A percentile compares a stretch with the other conserved stretches of the same genome.
These are phyloP conservation scores for Falco columbarius DNA, from an alignment of 2,797 vertebrate genomes.

Conservation along the genomic window DNA sequence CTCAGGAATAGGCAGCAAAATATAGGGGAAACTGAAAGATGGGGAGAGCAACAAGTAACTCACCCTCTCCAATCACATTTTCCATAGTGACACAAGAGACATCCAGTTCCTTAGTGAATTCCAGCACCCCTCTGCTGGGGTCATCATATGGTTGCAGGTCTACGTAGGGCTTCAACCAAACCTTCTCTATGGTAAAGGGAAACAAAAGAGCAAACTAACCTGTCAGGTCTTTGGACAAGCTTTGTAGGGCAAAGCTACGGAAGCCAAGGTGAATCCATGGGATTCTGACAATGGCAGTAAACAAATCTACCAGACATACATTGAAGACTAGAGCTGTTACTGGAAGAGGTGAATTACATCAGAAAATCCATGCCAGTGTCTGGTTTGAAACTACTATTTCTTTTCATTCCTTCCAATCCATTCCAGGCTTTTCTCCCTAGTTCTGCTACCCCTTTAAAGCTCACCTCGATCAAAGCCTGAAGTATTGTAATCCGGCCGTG, in stretches of 20 bases:
- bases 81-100: slow-evolving; percentile 73
- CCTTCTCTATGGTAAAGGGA: slow-evolving; percentile 70
- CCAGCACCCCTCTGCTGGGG: slow-evolving; percentile 77
- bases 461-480: slow-evolving; percentile 68
- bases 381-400: not conserved
- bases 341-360: not conserved
- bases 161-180: slow-evolving; percentile 81
- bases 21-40: not conserved
- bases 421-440: not conserved
- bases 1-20: not conserved
- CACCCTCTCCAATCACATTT: slow-evolving; percentile 80
- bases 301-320: not conserved
- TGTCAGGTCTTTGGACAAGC: not conserved
- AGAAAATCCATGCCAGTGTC: not conserved
- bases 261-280: not conserved
- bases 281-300: not conserved
- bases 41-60: not conserved
- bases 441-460: not conserved
- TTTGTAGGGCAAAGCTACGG: not conserved
- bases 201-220: not conserved
- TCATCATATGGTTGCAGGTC: slow-evolving; percentile 81
- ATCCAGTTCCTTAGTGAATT: slow-evolving; percentile 79
- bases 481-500: slow-evolving; percentile 44
- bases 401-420: not conserved
- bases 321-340: not conserved